Conservation (phyloP, 2,113 vertebrate species). For the Semicossyphus pulcher region DNA sequence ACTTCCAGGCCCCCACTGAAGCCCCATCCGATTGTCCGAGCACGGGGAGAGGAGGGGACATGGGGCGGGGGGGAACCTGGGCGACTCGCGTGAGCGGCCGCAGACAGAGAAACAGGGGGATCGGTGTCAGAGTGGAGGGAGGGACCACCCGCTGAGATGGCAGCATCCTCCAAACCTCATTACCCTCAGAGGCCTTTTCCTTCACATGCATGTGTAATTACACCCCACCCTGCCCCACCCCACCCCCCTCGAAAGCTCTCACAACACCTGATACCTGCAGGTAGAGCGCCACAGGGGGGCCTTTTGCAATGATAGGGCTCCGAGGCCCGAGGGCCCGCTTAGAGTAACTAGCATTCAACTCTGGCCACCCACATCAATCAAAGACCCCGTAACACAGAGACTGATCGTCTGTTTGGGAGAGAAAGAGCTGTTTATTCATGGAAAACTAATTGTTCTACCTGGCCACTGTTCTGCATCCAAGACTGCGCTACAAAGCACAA, state of each 20-base stretch:
- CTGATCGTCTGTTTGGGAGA: slow-evolving; percentile 73
- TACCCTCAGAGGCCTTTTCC: slow-evolving; percentile 77
- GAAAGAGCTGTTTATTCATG: slow-evolving; percentile 72
- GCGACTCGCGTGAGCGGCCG: slow-evolving; percentile 80
- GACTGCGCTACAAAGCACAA: slow-evolving; percentile 68
- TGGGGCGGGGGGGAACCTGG: slow-evolving; percentile 36
- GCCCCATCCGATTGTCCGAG: slow-evolving; percentile 71
- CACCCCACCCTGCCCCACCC: slow-evolving; percentile 69
- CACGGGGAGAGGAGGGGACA: slow-evolving; percentile 37
- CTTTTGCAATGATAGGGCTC: slow-evolving; percentile 70
- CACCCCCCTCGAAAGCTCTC: slow-evolving; percentile 55
- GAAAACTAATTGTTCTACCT: slow-evolving; percentile 75
- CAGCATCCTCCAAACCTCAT: slow-evolving; percentile 81
- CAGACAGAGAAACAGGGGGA: slow-evolving; percentile 76
- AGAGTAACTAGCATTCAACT: slow-evolving; percentile 69
- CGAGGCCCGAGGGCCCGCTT: slow-evolving; percentile 63
- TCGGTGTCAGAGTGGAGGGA: slow-evolving; percentile 62
- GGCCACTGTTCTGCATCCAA: slow-evolving; percentile 73
- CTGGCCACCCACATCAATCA: slow-evolving; percentile 82
- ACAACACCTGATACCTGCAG: slow-evolving; percentile 83
- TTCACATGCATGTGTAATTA: slow-evolving; percentile 85
- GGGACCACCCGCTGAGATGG: slow-evolving; percentile 84
- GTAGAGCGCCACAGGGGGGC: slow-evolving; percentile 67
- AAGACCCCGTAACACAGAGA: slow-evolving; percentile 70
- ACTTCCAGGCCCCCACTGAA: slow-evolving; percentile 59